Percentiles rank a stretch among this genome's conserved stretches.
Evolutionary conservation across 2,888 invertebrate genomes (phyloP).

Genomic region (Seira musarum): DNA sequence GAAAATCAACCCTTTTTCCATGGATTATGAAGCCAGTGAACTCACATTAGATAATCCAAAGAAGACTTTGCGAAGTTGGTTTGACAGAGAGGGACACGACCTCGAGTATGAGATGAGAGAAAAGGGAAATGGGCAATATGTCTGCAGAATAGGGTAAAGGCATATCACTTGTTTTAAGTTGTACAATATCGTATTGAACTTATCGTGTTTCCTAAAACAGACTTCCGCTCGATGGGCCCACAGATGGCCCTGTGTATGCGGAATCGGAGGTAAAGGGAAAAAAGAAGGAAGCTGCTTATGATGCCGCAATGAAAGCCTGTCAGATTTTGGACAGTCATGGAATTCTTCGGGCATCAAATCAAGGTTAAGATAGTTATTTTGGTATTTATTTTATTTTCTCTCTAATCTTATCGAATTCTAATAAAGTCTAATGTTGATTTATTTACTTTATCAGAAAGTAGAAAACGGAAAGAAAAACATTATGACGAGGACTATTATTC

Average conservation of each 20-base stretch:
- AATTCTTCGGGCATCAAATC: conserved; percentile 87
- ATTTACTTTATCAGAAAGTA: conserved; percentile 38
- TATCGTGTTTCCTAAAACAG: too few relatives aligned
- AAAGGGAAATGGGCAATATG: conserved; percentile 86
- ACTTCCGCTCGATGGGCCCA: conserved; percentile 82
- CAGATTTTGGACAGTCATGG: conserved; percentile 90
- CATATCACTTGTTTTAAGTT: too few relatives aligned
- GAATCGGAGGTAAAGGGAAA: conserved; percentile 92
- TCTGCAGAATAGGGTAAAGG: conserved; percentile 83
- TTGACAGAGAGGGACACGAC: conserved; percentile 93
- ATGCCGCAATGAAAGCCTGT: conserved; percentile 96
- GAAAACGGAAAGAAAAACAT: conserved; percentile 82
- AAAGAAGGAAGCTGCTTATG: conserved; percentile 94
- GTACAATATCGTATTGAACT: too few relatives aligned
- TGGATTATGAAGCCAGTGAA: conserved; percentile 73
- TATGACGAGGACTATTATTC: conserved; percentile 95
- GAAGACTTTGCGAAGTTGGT: conserved; percentile 93
- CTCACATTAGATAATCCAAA: conserved; percentile 95
- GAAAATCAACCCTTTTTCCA: conserved; percentile 85
- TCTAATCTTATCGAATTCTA: neutral
- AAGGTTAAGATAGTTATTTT: conserved; percentile 76
- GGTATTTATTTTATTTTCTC: conserved; percentile 17
- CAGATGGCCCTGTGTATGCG: conserved; percentile 84
- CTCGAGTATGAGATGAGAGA: conserved; percentile 91
- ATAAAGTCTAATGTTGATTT: neutral